Percentiles rank a stretch among this genome's conserved stretches.
phyloP scores from a whole-genome alignment of 2,113 vertebrate species.

The Takifugu bimaculatus region DNA sequence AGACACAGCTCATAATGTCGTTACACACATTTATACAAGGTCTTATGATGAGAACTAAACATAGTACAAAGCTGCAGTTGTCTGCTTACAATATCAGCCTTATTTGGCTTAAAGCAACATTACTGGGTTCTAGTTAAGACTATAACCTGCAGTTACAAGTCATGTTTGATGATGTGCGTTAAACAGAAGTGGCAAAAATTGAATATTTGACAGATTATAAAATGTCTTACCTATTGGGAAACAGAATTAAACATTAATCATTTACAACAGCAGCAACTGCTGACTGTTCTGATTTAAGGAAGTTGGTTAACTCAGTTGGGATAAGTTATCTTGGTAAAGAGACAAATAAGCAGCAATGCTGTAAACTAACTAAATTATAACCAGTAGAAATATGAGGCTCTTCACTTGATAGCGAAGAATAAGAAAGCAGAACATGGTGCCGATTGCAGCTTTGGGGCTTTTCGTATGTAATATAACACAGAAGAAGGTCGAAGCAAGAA shows the following conservation, averaged over 20 bases:
- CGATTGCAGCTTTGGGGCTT: neutral
- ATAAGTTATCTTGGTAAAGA: neutral
- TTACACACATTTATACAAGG: slow-evolving; percentile 37
- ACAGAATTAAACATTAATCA: slow-evolving; percentile 9
- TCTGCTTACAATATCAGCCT: neutral
- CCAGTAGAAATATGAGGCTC: neutral
- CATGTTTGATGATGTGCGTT: no score
- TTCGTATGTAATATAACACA: neutral
- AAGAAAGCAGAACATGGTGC: neutral
- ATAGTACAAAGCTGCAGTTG: slow-evolving; percentile 37
- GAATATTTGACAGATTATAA: no score
- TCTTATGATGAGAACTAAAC: slow-evolving; percentile 46
- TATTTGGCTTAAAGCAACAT: no score
- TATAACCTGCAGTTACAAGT: no score
- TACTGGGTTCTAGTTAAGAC: no score
- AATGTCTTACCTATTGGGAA: neutral
- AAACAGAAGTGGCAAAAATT: no score
- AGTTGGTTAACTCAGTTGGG: neutral
- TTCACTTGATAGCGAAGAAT: slow-evolving; percentile 6
- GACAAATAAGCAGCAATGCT: neutral
- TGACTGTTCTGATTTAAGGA: slow-evolving; percentile 11
- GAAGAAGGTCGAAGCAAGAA: neutral
- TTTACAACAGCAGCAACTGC: slow-evolving; percentile 17
- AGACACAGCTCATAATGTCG: slow-evolving; percentile 22
- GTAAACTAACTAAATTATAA: no score